Base-by-base conservation (phyloP, 2,888 invertebrate species). In the Miltochrista miniata region DNA sequence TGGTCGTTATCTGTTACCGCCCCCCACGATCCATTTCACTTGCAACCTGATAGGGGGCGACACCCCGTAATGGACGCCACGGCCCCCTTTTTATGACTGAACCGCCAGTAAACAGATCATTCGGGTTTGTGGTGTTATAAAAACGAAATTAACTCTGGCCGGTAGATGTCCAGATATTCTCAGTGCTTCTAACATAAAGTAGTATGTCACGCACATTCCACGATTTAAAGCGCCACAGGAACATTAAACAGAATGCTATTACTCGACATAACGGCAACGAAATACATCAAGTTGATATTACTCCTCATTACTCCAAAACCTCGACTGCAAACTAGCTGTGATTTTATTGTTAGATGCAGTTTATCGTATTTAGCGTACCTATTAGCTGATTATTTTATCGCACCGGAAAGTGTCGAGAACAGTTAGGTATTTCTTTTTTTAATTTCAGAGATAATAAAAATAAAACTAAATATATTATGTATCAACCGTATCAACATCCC, bases 91-190 rank as follows among this genome's bases (percentile, higher is more conserved):
- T 91, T 91, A 91, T 89, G 89, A 90, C 90, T 89, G 87, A 86
- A 87, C 90, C 90, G 90, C 90, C 88, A 91, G 90, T 91, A 91
- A 90, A 91, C 90, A 91, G 90, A 90, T 90, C 90, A 90, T 91
- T 90, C 89, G 86, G 89, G 87, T 90, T 90, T 90, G 90, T 90
- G 90, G 89, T 90, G 90, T 85, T 90, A 90, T 91, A 91, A 91
- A 91, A 91, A 90, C 87, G 85, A 86, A 91, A 91, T 90, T 90
- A 90, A 90, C 87, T 87, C 81, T 77, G 84, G 75, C 81, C 82
- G 80, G 86, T 87, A 79, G 79, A 88, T 86, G 87, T 77, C 83
- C 86, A 85, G 85, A 85, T 85, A 87, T 82, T 79, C 81, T 81
- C 79, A 81, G 78, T 73, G 67, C 67, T 67, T 72, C 83, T 85